phyloP scores from a whole-genome alignment of 2,888 invertebrate species.

The Heliconius charithonia region DNA sequence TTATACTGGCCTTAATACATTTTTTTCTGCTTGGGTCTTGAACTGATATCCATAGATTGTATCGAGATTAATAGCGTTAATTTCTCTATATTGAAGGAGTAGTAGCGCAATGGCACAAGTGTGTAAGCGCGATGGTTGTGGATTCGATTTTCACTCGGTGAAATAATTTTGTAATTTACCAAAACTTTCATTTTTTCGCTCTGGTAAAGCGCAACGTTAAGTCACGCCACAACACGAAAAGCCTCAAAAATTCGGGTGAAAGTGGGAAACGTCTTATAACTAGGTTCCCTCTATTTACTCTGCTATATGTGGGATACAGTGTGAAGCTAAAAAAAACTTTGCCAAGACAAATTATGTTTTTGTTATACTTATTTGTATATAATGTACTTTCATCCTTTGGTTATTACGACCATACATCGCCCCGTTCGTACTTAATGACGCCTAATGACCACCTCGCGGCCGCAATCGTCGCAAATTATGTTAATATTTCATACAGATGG shows the following conservation, averaged over 20 bases:
- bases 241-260: background rate
- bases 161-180: background rate
- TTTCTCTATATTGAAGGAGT: background rate
- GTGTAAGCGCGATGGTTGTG: background rate
- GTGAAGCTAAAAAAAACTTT: no score
- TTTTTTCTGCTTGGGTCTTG: no score
- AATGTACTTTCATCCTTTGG: background rate
- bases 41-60: no score
- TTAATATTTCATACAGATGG: conserved; percentile 17
- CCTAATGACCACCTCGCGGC: conserved; percentile 20
- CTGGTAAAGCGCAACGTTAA: background rate
- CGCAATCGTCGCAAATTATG: conserved; percentile 22
- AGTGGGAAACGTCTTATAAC: no score
- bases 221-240: background rate
- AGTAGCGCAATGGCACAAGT: background rate
- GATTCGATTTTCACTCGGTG: background rate
- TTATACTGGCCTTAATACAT: no score
- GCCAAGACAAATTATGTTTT: background rate
- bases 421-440: conserved; percentile 8
- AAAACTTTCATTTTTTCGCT: background rate
- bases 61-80: no score
- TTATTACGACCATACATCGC: conserved; percentile 10
- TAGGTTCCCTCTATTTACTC: background rate
- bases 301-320: no score
- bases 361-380: background rate